Conservation (phyloP, 1,140 invertebrate species). For the Tetragonula clypearis region DNA sequence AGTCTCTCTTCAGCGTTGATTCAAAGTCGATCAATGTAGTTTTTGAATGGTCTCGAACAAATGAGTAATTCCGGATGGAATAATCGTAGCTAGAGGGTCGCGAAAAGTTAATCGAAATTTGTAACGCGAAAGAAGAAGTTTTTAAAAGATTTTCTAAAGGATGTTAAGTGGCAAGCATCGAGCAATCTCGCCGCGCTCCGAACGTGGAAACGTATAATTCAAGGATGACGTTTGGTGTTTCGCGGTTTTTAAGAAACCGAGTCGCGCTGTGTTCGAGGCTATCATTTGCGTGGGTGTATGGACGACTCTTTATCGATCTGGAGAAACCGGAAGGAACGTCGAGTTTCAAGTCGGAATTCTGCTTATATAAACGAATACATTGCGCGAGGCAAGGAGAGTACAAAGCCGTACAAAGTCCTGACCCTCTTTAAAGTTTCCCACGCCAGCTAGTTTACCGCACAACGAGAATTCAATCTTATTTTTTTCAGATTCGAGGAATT, state of each 20-base stretch:
- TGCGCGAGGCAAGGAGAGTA: no score
- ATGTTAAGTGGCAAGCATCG: neutral
- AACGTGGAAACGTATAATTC: neutral
- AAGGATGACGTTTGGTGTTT: neutral
- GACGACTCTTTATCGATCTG: slow-evolving; percentile 1
- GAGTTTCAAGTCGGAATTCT: neutral
- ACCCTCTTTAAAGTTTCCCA: neutral
- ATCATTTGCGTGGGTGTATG: slow-evolving; percentile 17
- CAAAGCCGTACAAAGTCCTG: neutral
- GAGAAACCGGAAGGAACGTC: neutral
- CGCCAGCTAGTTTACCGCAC: neutral
- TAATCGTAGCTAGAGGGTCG: neutral
- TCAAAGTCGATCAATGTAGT: neutral
- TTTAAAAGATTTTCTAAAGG: neutral
- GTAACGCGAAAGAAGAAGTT: neutral
- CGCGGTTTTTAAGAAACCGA: slow-evolving; percentile 8
- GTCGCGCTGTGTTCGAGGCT: neutral
- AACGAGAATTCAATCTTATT: neutral
- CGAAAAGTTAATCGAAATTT: neutral
- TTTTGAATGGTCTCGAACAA: neutral
- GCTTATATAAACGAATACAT: neutral
- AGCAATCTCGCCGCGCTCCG: neutral
- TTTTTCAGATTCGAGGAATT: neutral
- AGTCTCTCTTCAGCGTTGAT: no score
- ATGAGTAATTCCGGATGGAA: neutral